phyloP scores from a whole-genome alignment of 2,888 invertebrate genomes.

The Epirrhoe alternata region DNA sequence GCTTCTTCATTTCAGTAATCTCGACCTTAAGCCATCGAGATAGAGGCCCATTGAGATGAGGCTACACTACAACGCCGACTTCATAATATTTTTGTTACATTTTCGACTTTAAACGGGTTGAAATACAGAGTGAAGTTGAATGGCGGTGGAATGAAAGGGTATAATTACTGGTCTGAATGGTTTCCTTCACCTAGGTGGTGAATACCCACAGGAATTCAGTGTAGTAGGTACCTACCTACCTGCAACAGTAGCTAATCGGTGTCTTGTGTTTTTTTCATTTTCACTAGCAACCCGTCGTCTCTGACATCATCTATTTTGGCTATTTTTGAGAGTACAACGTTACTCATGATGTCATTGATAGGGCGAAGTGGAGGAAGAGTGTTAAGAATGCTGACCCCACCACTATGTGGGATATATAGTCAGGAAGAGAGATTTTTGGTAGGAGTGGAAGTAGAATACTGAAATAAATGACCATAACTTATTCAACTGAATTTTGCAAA shows the following conservation, averaged over 20 bases:
- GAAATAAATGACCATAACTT: too few relatives aligned
- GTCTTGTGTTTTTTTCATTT: not conserved
- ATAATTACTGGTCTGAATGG: slow-evolving; percentile 21
- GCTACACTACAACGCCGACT: too few relatives aligned
- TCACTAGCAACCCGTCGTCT: not conserved
- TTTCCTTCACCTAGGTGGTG: slow-evolving; percentile 13
- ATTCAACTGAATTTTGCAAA: too few relatives aligned
- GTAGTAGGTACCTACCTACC: not conserved
- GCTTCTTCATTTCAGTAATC: slow-evolving; percentile 24
- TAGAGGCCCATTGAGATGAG: slow-evolving; percentile 1
- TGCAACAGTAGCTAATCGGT: slow-evolving; percentile 21
- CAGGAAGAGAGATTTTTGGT: too few relatives aligned
- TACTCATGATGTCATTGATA: too few relatives aligned
- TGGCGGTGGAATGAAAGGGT: slow-evolving; percentile 8
- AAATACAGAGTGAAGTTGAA: slow-evolving; percentile 29
- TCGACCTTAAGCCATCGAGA: slow-evolving; percentile 11
- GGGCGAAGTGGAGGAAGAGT: too few relatives aligned
- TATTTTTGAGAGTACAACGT: too few relatives aligned
- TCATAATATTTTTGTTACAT: not conserved
- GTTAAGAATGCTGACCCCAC: too few relatives aligned
- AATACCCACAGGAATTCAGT: slow-evolving; percentile 1
- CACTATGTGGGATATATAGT: too few relatives aligned
- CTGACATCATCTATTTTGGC: too few relatives aligned
- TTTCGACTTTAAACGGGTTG: slow-evolving; percentile 1
- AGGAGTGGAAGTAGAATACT: too few relatives aligned